These are phyloP conservation scores for Drepana falcataria DNA, from an alignment of 2,888 invertebrate genomes.

Conservation along the genomic window DNA sequence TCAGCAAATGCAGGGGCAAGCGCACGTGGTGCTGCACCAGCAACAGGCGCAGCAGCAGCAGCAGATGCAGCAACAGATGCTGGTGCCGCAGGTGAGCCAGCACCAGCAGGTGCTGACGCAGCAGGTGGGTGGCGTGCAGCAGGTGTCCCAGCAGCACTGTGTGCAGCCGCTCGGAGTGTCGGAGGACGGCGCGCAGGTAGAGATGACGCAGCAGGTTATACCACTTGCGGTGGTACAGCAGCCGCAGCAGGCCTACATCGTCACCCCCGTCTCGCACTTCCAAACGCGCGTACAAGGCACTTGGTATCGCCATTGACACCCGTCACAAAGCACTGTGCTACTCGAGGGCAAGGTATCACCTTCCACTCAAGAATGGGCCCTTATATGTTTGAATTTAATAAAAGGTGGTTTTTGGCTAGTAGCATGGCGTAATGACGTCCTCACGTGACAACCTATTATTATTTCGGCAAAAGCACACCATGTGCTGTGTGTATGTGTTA, in stretches of 20 bases:
- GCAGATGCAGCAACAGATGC: constrained; percentile 69
- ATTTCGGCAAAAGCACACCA: background rate
- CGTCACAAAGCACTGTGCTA: constrained; percentile 10
- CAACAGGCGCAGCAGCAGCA: constrained; percentile 56
- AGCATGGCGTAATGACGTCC: background rate
- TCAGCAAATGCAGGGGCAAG: constrained; percentile 63
- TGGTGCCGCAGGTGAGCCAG: constrained; percentile 72
- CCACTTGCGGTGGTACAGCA: constrained; percentile 81
- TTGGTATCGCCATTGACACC: constrained; percentile 74
- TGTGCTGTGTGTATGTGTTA: background rate
- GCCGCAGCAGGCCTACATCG: constrained; percentile 81
- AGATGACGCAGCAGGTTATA: constrained; percentile 82
- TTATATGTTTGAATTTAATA: background rate
- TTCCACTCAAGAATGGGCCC: background rate
- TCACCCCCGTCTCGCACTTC: constrained; percentile 82
- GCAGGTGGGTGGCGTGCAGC: constrained; percentile 61
- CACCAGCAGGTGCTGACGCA: constrained; percentile 71
- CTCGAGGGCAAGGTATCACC: background rate
- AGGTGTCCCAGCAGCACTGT: constrained; percentile 69
- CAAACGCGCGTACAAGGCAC: constrained; percentile 81
- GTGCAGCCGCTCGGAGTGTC: constrained; percentile 71
- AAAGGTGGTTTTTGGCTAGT: background rate
- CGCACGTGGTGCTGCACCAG: constrained; percentile 65
- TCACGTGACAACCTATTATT: background rate
- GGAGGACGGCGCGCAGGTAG: constrained; percentile 74